These are phyloP conservation scores for Pocillopora grandis DNA, from an alignment of 92 coral and sea anemone genomes.

Conservation along the genomic window DNA sequence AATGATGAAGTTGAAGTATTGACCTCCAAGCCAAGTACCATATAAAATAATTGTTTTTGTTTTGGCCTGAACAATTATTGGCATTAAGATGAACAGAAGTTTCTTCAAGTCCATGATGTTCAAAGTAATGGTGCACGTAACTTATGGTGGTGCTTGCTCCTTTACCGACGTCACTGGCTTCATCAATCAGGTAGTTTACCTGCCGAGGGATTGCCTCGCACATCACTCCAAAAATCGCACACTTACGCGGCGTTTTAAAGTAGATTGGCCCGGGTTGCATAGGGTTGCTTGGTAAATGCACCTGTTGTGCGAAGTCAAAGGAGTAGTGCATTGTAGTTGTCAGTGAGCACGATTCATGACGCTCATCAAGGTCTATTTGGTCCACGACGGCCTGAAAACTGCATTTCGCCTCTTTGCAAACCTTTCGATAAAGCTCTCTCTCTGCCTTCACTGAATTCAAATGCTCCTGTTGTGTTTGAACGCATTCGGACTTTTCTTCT, in stretches of 20 bases:
- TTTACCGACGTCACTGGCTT: conserved; percentile 50
- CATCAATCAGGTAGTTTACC: conserved; percentile 58
- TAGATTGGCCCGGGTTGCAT: conserved; percentile 76
- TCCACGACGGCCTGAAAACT: conserved; percentile 31
- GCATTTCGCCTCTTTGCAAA: conserved; percentile 44
- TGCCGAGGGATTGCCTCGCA: conserved; percentile 66
- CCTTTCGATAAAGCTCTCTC: conserved; percentile 40
- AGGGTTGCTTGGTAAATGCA: conserved; percentile 53
- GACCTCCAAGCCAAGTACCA: conserved; percentile 63
- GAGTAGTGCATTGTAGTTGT: conserved; percentile 53
- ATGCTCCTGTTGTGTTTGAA: conserved; percentile 13
- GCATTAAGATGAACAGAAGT: conserved; percentile 54
- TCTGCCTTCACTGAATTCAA: conserved; percentile 41
- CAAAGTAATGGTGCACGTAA: conserved; percentile 2
- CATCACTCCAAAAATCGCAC: conserved; percentile 58
- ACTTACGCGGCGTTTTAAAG: conserved; percentile 65
- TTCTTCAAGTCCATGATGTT: conserved; percentile 35
- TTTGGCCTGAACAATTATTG: conserved; percentile 65
- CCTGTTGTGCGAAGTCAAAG: conserved; percentile 62
- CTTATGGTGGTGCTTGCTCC: conserved; percentile 62
- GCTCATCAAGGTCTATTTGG: conserved; percentile 23
- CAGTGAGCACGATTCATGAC: conserved; percentile 51
- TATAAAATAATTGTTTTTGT: conserved; percentile 58
- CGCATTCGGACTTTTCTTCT: conserved; percentile 28
- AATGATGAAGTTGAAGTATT: conserved; percentile 29